A percentile compares a stretch with the other conserved stretches of the same genome.
phyloP scores from a whole-genome alignment of 2,888 invertebrate species.

The Drosophila rellima region DNA sequence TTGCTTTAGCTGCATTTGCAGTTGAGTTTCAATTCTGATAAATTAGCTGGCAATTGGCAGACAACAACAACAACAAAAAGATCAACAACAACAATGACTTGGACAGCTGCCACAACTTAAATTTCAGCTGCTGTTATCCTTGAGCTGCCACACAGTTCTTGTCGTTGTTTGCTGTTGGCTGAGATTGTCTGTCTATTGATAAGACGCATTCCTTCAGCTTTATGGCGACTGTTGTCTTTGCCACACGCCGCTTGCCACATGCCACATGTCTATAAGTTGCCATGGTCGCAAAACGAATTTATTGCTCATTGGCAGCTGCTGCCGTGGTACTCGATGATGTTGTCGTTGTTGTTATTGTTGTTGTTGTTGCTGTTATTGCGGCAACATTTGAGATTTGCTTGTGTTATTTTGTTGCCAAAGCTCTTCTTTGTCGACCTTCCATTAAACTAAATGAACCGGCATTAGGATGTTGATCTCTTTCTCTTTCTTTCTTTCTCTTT shows the following conservation, averaged over 20 bases:
- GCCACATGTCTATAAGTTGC: conserved; percentile 54
- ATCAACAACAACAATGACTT: conserved; percentile 20
- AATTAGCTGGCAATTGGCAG: conserved; percentile 58
- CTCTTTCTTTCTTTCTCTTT: not conserved
- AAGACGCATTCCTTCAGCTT: conserved; percentile 68
- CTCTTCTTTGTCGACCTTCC: conserved; percentile 29
- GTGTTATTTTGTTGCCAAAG: conserved; percentile 11
- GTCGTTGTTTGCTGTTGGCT: conserved; percentile 18
- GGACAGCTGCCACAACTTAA: conserved; percentile 30
- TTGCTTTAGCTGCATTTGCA: conserved; percentile 37
- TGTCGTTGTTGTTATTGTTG: conserved; percentile 17
- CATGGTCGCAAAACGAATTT: conserved; percentile 54
- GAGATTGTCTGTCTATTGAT: conserved; percentile 69
- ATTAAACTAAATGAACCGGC: conserved; percentile 19
- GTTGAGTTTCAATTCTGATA: conserved; percentile 72
- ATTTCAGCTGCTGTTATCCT: conserved; percentile 61
- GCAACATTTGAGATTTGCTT: conserved; percentile 11
- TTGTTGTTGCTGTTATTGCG: conserved; percentile 14
- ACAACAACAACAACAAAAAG: not conserved
- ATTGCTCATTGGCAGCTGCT: conserved; percentile 56
- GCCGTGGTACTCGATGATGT: conserved; percentile 10
- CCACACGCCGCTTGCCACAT: conserved; percentile 12
- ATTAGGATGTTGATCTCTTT: not conserved
- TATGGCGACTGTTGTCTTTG: conserved; percentile 50
- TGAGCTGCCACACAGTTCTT: conserved; percentile 65